Conservation (phyloP, 2,113 vertebrate genomes). For the Anas platyrhynchos region DNA sequence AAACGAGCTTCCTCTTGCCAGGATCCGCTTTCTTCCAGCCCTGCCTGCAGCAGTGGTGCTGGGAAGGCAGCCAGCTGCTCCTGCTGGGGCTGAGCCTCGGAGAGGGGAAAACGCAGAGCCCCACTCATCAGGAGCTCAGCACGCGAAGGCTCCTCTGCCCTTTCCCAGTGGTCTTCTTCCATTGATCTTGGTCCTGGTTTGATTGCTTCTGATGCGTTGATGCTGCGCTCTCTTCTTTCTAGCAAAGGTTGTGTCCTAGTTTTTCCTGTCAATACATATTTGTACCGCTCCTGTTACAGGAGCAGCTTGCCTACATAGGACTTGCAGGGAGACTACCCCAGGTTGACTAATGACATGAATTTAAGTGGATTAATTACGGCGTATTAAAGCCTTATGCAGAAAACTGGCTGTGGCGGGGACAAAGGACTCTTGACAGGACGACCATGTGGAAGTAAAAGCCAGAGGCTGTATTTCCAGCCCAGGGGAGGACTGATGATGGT, state of each 20-base stretch:
- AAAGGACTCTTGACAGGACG: neutral
- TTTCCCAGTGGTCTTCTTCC: neutral
- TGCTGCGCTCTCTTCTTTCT: neutral
- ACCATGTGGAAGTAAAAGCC: neutral
- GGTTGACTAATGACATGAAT: neutral
- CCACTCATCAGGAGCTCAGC: neutral
- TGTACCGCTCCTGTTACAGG: neutral
- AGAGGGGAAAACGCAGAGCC: neutral
- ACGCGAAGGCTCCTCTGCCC: rapidly evolving
- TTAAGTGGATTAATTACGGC: slow-evolving; percentile 41
- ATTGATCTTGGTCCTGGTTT: neutral
- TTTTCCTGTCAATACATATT: neutral
- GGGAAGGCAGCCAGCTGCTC: neutral
- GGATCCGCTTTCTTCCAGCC: neutral
- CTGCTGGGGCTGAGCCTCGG: neutral
- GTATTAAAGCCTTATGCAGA: neutral
- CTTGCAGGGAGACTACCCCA: neutral
- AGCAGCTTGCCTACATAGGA: neutral
- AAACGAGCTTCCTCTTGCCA: neutral
- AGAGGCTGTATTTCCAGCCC: neutral
- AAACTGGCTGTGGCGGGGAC: neutral
- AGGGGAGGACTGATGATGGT: neutral
- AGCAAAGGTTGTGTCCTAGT: neutral
- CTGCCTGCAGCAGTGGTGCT: neutral
- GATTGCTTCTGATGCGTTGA: neutral